Conservation (phyloP, 2,113 vertebrate species). For the Rhynchomys soricoides region DNA sequence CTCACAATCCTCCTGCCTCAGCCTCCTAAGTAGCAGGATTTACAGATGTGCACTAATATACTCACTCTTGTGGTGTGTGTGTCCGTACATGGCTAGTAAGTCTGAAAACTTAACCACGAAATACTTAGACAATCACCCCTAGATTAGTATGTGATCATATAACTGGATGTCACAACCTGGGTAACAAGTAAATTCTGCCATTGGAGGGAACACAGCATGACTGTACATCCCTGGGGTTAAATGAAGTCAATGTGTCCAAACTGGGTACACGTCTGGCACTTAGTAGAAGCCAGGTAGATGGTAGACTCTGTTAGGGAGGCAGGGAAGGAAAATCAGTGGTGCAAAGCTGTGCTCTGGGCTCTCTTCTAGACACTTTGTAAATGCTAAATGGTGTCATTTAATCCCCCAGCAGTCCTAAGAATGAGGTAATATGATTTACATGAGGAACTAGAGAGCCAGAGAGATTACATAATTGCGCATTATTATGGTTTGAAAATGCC, state of each 20-base stretch:
- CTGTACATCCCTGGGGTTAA: slow-evolving; percentile 1
- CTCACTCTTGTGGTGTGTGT: background rate
- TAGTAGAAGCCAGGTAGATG: background rate
- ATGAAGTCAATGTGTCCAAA: background rate
- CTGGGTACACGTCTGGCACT: background rate
- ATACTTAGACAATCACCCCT: background rate
- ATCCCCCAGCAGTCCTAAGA: background rate
- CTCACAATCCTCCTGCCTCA: background rate
- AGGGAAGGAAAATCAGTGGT: background rate
- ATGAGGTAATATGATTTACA: slow-evolving; percentile 40
- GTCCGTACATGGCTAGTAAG: background rate
- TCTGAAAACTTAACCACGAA: slow-evolving; percentile 40
- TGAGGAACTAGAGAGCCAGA: slow-evolving; percentile 41
- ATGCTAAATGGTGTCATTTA: background rate
- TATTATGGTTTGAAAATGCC: slow-evolving; percentile 2
- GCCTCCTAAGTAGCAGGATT: background rate
- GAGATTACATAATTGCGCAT: background rate
- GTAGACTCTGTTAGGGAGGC: background rate
- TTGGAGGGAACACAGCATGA: background rate
- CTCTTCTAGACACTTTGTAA: slow-evolving; percentile 32
- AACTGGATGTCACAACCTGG: background rate
- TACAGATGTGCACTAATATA: background rate
- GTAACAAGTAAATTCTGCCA: background rate
- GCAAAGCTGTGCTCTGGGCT: background rate
- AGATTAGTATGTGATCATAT: background rate